phyloP scores from a whole-genome alignment of 2,888 invertebrate species.

The Oxycera nigricornis region DNA sequence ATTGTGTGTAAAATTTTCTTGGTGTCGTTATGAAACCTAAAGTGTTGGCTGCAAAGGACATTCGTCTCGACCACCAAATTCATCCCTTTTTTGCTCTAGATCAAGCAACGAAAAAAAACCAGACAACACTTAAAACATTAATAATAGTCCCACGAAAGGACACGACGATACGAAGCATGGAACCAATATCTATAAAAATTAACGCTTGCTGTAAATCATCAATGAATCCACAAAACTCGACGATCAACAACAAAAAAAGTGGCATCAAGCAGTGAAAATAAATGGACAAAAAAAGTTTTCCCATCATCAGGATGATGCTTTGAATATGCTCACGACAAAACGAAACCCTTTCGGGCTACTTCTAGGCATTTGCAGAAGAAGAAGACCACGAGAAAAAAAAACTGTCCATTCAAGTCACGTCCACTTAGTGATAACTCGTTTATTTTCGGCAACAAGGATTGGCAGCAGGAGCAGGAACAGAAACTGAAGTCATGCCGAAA shows the following conservation, averaged over 20 bases:
- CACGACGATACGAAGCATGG: neutral
- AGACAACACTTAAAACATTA: neutral
- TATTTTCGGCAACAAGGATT: constrained; percentile 6
- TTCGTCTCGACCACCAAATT: neutral
- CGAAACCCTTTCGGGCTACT: neutral
- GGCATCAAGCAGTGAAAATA: neutral
- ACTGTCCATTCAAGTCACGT: constrained; percentile 13
- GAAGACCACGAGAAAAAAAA: neutral
- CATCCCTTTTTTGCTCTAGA: neutral
- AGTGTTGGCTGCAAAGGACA: neutral
- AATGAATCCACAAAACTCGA: neutral
- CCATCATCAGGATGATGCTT: neutral
- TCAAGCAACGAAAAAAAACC: neutral
- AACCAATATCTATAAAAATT: constrained; percentile 17
- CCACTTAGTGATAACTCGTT: neutral
- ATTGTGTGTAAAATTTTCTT: too few relatives aligned
- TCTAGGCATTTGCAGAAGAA: neutral
- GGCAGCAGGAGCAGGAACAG: neutral
- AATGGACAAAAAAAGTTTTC: neutral
- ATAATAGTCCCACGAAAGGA: neutral
- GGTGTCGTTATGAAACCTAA: neutral
- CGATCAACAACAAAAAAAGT: neutral
- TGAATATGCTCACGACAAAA: neutral
- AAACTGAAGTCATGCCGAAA: too few relatives aligned
- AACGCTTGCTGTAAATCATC: constrained; percentile 3